Conservation (phyloP, 2,888 invertebrate genomes). For the Clostera curtula region DNA sequence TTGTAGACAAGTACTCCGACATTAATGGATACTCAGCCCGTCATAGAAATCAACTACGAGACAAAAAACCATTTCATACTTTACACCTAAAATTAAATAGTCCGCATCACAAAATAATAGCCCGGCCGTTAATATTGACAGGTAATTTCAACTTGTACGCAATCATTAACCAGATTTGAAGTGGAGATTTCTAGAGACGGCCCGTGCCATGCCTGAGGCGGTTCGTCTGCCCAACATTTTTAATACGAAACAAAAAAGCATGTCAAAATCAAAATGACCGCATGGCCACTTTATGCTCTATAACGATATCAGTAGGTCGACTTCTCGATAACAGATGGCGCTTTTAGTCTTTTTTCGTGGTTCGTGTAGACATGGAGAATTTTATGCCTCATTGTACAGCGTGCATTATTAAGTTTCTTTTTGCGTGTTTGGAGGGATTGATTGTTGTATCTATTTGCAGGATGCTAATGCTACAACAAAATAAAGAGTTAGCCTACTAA, state of each 20-base stretch:
- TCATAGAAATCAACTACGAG: slow-evolving; percentile 5
- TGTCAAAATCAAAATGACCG: slow-evolving; percentile 3
- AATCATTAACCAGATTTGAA: slow-evolving; percentile 34
- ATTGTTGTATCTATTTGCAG: slow-evolving; percentile 22
- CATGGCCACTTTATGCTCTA: slow-evolving; percentile 20
- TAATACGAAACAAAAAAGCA: slow-evolving; percentile 22
- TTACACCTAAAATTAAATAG: slow-evolving; percentile 25
- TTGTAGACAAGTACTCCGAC: too few relatives aligned
- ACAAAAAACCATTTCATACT: slow-evolving; percentile 15
- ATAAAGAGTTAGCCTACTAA: too few relatives aligned
- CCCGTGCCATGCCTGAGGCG: slow-evolving; percentile 55
- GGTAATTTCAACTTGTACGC: slow-evolving; percentile 39
- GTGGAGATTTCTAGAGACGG: slow-evolving; percentile 49
- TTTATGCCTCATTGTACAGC: slow-evolving; percentile 41
- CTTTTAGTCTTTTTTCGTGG: slow-evolving; percentile 24
- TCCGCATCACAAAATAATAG: slow-evolving; percentile 30
- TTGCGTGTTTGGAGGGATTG: slow-evolving; percentile 24
- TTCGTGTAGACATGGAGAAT: slow-evolving; percentile 24
- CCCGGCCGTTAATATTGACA: slow-evolving; percentile 37
- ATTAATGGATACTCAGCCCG: slow-evolving; percentile 9
- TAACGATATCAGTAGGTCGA: slow-evolving; percentile 10
- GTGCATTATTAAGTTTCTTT: slow-evolving; percentile 25
- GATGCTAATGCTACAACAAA: too few relatives aligned
- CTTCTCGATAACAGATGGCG: slow-evolving; percentile 20
- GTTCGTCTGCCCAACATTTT: slow-evolving; percentile 24